These are phyloP conservation scores for Automeris io DNA, from an alignment of 2,888 invertebrate species.

Conservation along the genomic window DNA sequence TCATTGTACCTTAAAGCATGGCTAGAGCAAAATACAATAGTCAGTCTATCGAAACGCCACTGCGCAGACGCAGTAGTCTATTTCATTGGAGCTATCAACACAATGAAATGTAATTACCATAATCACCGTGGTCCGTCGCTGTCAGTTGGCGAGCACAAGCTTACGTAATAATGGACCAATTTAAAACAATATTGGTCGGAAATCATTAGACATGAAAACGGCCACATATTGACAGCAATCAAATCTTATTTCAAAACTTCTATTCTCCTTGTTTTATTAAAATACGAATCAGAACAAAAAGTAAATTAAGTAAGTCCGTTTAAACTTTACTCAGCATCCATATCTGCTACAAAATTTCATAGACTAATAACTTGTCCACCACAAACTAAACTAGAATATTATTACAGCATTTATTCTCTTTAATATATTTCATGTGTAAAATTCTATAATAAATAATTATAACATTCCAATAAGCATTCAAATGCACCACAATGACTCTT, in stretches of 20 bases:
- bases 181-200: background rate
- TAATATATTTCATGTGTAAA: too few relatives aligned
- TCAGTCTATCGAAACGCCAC: constrained; percentile 14
- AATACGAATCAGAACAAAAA: too few relatives aligned
- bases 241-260: too few relatives aligned
- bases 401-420: too few relatives aligned
- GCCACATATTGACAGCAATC: too few relatives aligned
- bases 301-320: too few relatives aligned
- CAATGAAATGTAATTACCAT: constrained; percentile 7
- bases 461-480: background rate
- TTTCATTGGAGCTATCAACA: constrained; percentile 6
- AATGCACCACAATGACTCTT: constrained; percentile 1
- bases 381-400: too few relatives aligned
- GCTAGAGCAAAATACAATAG: too few relatives aligned
- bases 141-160: constrained; percentile 5
- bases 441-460: background rate
- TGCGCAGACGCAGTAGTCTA: constrained; percentile 5
- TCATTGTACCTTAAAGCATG: background rate
- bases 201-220: background rate
- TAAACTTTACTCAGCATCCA: too few relatives aligned
- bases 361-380: too few relatives aligned
- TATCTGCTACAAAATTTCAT: too few relatives aligned
- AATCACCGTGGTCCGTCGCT: constrained; percentile 1
- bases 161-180: constrained; percentile 15
- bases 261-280: too few relatives aligned